A percentile compares a stretch with the other conserved stretches of the same genome.
Conservation (phyloP, 2,888 invertebrate genomes). For the Mythimna albipuncta region DNA sequence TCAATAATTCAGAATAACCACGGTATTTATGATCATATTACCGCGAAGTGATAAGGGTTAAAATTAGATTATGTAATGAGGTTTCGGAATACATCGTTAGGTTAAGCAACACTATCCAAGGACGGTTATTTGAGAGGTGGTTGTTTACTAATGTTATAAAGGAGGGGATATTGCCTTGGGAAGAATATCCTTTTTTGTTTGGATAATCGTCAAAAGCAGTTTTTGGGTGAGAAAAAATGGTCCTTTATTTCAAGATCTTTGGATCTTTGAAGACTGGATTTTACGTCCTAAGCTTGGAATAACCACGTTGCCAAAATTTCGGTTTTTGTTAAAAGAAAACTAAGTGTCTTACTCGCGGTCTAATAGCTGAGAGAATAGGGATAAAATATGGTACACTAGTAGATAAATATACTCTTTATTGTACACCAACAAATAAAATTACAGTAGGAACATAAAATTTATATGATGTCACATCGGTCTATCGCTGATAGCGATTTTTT, state of each 20-base stretch:
- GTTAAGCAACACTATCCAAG: slow-evolving; percentile 60
- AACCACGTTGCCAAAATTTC: too few relatives aligned
- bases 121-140: slow-evolving; percentile 54
- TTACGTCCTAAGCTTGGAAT: too few relatives aligned
- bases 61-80: slow-evolving; percentile 63
- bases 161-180: slow-evolving; percentile 24
- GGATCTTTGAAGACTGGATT: too few relatives aligned
- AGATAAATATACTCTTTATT: too few relatives aligned
- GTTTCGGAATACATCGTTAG: slow-evolving; percentile 64
- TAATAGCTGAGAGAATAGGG: too few relatives aligned
- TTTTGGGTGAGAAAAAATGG: slow-evolving; percentile 3
- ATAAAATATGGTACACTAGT: too few relatives aligned
- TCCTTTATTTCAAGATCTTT: neutral
- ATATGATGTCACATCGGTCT: too few relatives aligned
- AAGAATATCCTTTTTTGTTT: slow-evolving; percentile 29
- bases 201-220: neutral
- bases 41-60: slow-evolving; percentile 61
- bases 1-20: slow-evolving; percentile 57
- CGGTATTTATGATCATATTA: slow-evolving; percentile 43
- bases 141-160: slow-evolving; percentile 50
- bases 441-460: too few relatives aligned
- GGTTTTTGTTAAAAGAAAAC: too few relatives aligned
- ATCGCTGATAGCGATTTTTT: too few relatives aligned
- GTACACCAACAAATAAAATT: too few relatives aligned
- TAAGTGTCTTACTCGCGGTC: too few relatives aligned